Evolutionary conservation across 2,888 invertebrate species (phyloP).

Genomic region (Patella pellucida): DNA sequence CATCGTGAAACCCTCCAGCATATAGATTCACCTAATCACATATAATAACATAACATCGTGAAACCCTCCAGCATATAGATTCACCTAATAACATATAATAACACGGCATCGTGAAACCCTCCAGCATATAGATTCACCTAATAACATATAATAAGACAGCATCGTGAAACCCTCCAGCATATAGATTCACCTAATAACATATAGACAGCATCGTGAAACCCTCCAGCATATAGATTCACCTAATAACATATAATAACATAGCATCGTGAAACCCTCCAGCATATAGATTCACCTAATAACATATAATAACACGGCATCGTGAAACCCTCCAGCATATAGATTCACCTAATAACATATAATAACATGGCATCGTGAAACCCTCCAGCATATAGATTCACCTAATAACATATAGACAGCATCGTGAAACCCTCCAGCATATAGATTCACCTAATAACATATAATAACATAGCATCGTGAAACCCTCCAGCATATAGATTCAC

Average conservation of each 20-base stretch:
- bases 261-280: slow-evolving; percentile 97
- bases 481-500: slow-evolving; percentile 95
- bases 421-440: slow-evolving; percentile 95
- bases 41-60: slow-evolving; percentile 96
- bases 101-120: slow-evolving; percentile 95
- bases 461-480: slow-evolving; percentile 94
- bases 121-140: no score
- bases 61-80: slow-evolving; percentile 94
- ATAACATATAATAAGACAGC: slow-evolving; percentile 93
- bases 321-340: slow-evolving; percentile 95
- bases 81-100: slow-evolving; percentile 93
- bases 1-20: slow-evolving; percentile 96
- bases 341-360: slow-evolving; percentile 91
- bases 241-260: slow-evolving; percentile 91
- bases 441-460: slow-evolving; percentile 94
- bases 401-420: slow-evolving; percentile 96
- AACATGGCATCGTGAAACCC: slow-evolving; percentile 97
- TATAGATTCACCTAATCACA: no score
- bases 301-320: slow-evolving; percentile 95
- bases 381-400: no score
- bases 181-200: no score
- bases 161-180: slow-evolving; percentile 95
- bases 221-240: no score
- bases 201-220: slow-evolving; percentile 98
- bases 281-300: no score